These are phyloP conservation scores for Percina caprodes DNA, from an alignment of 2,113 vertebrate species.

Conservation along the genomic window DNA sequence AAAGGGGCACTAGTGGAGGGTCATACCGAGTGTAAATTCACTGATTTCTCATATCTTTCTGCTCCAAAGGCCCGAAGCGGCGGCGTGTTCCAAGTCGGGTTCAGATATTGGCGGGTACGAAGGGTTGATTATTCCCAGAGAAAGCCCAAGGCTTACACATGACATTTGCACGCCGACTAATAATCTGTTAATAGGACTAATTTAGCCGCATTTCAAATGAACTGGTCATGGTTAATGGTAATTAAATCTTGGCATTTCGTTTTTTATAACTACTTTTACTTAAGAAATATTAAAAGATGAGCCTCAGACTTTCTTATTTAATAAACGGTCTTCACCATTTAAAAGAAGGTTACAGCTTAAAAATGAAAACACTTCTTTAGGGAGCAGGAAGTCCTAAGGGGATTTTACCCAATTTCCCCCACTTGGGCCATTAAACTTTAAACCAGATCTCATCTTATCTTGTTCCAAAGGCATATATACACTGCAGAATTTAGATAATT, in stretches of 20 bases:
- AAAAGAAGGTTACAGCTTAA: neutral
- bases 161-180: conserved; percentile 50
- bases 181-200: conserved; percentile 46
- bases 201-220: conserved; percentile 23
- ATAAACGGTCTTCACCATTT: neutral
- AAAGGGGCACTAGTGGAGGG: conserved; percentile 25
- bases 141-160: conserved; percentile 8
- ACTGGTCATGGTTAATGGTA: conserved; percentile 8
- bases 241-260: conserved; percentile 24
- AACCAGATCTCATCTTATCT: neutral
- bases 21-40: conserved; percentile 32
- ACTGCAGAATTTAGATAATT: neutral
- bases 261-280: neutral
- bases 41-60: conserved; percentile 36
- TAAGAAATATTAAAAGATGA: neutral
- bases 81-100: conserved; percentile 13
- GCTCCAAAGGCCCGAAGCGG: conserved; percentile 14
- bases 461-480: neutral
- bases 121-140: conserved; percentile 17
- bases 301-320: neutral
- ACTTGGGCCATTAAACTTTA: neutral
- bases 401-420: neutral
- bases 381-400: neutral
- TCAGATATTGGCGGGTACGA: conserved; percentile 23
- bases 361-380: neutral